A percentile compares a stretch with the other conserved stretches of the same genome.
These are phyloP conservation scores for Lepidocyrtoides sp. DNA, from an alignment of 2,888 invertebrate genomes.

Conservation along the genomic window DNA sequence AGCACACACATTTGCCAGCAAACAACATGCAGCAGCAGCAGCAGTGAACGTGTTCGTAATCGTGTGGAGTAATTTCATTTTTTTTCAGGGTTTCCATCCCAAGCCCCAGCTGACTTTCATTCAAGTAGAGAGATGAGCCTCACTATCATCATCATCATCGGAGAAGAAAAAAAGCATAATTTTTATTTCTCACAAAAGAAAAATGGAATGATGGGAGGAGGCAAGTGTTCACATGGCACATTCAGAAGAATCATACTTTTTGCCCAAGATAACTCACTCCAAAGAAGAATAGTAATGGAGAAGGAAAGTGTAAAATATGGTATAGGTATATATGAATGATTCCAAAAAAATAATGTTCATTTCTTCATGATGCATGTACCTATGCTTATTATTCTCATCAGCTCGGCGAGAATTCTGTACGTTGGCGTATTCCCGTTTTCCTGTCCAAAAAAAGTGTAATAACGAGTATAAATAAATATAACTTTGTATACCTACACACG, in stretches of 20 bases:
- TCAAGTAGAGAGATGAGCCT: background rate
- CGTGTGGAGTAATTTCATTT: slow-evolving; percentile 30
- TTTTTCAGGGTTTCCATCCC: background rate
- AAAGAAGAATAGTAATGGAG: too few species aligned
- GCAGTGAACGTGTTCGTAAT: background rate
- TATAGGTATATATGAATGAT: too few species aligned
- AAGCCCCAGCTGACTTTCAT: slow-evolving; percentile 28
- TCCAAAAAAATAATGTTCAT: slow-evolving; percentile 28
- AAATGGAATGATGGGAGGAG: background rate
- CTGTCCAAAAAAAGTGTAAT: background rate
- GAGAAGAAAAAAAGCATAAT: slow-evolving; percentile 3
- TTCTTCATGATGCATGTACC: background rate
- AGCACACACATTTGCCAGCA: slow-evolving; percentile 9
- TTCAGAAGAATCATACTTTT: background rate
- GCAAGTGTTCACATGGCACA: background rate
- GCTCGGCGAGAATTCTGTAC: background rate
- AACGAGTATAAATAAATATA: slow-evolving; percentile 17
- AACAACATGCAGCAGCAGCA: background rate
- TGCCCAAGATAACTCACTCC: too few species aligned
- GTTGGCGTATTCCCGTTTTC: background rate
- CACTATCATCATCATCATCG: too few species aligned
- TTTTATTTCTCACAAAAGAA: background rate
- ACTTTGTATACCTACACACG: background rate
- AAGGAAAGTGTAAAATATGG: too few species aligned
- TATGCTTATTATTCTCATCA: slow-evolving; percentile 16